These are phyloP conservation scores for Aphis gossypii DNA, from an alignment of 1,140 invertebrate species.

Conservation along the genomic window DNA sequence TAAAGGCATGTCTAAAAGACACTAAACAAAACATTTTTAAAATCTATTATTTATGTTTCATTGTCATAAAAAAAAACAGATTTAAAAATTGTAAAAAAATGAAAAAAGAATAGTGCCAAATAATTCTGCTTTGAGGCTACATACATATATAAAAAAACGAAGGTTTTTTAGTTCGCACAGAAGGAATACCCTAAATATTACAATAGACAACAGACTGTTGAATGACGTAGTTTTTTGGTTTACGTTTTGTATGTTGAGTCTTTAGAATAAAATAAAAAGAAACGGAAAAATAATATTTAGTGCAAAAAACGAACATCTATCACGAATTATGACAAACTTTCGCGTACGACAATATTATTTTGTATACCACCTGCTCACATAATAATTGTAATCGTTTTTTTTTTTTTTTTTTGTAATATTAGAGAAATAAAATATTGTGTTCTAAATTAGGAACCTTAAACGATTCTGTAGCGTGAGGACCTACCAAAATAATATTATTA, in stretches of 20 bases:
- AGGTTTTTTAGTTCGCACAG: background rate
- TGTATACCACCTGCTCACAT: background rate
- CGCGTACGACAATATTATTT: background rate
- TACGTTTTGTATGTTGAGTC: background rate
- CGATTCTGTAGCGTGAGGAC: background rate
- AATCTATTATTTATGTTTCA: background rate
- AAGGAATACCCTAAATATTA: constrained; percentile 4
- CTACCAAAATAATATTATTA: background rate
- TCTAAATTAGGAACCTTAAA: background rate
- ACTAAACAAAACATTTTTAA: background rate
- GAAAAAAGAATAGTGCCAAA: background rate
- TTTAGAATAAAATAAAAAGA: constrained; percentile 4
- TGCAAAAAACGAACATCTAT: background rate
- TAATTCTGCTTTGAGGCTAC: background rate
- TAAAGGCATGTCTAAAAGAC: background rate
- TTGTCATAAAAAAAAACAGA: background rate
- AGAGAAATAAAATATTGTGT: background rate
- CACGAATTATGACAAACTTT: background rate
- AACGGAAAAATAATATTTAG: background rate
- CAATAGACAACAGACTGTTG: constrained; percentile 29
- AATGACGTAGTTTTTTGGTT: constrained; percentile 15
- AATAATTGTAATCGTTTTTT: background rate
- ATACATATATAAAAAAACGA: background rate
- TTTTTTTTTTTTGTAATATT: too few relatives aligned
- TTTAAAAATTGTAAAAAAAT: background rate